Evolutionary conservation across 2,888 invertebrate species (phyloP), one percentile per base, ranked within the genome.

Genomic region (Hoplodrina blanda): DNA sequence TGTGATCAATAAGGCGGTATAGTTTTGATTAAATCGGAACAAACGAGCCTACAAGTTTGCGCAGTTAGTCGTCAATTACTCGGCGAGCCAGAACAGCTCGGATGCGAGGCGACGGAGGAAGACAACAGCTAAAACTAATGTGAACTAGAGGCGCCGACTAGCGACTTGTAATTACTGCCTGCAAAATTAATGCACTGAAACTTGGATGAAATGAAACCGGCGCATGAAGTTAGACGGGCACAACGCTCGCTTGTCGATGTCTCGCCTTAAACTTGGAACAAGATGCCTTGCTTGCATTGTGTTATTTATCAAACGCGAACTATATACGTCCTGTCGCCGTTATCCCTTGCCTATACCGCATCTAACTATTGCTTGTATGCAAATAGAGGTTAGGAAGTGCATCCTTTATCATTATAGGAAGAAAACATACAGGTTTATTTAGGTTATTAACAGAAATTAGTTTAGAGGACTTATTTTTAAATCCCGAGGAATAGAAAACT

Each of bases 151-250:
- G 91, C 91, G 93, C 89, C 93, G 92, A 91, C 92, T 92, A 90
- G 92, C 89, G 92, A 93, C 94, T 94, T 93, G 94, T 95, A 95
- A 95, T 95, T 95, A 95, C 95, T 90, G 92, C 92, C 88, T 95
- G 94, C 94, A 95, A 95, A 94, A 95, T 95, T 95, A 95, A 95
- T 95, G 95, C 94, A 94, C 92, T 91, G 91, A 92, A 94, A 95
- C 94, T 94, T 92, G 92, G 90, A 92, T 92, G 93, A 94, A 95
- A 95, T 94, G 94, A 94, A 95, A 93, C 93, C 93, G 87, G 93
- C 90, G 91, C 91, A 90, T 90, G 89, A 93, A 94, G 90, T 94
- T 94, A 85, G 86, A 86, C 87, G 83, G 60, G 78, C 76, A 87
- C 84, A 85, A 83, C 80, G 70, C 46, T 78, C 69, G 80, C 81